phyloP scores from a whole-genome alignment of 2,113 vertebrate genomes.

The Anthoscopus minutus region DNA sequence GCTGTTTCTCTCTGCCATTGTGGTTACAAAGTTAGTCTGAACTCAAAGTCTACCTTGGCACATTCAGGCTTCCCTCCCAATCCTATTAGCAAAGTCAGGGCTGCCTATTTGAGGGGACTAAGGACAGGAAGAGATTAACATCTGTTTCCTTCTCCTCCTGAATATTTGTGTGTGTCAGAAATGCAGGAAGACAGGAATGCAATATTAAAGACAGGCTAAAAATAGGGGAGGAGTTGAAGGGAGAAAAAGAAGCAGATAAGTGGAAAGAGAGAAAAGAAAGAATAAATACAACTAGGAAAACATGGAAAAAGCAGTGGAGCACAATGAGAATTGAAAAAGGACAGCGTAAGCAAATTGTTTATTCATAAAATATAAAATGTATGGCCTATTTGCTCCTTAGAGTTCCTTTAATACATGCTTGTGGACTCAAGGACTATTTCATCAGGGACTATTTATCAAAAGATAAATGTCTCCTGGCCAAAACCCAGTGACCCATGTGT shows the following conservation, averaged over 20 bases:
- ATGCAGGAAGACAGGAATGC: not conserved
- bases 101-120: not conserved
- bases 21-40: not conserved
- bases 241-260: not conserved
- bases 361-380: not conserved
- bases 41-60: not conserved
- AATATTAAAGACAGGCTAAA: not conserved
- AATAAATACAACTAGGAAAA: not conserved
- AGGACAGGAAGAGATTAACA: constrained; percentile 31
- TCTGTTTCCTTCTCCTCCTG: not conserved
- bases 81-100: constrained; percentile 55
- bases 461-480: not conserved
- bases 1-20: not conserved
- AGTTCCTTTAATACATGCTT: not conserved
- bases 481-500: not conserved
- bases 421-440: not conserved
- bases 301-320: not conserved
- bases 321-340: not conserved
- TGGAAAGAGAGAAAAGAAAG: not conserved
- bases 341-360: not conserved
- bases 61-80: constrained; percentile 29
- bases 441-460: not conserved
- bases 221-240: not conserved
- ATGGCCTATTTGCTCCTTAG: not conserved
- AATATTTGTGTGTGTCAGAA: not conserved